These are phyloP conservation scores for Ascaphus truei DNA, from an alignment of 2,113 vertebrate genomes.

Conservation along the genomic window DNA sequence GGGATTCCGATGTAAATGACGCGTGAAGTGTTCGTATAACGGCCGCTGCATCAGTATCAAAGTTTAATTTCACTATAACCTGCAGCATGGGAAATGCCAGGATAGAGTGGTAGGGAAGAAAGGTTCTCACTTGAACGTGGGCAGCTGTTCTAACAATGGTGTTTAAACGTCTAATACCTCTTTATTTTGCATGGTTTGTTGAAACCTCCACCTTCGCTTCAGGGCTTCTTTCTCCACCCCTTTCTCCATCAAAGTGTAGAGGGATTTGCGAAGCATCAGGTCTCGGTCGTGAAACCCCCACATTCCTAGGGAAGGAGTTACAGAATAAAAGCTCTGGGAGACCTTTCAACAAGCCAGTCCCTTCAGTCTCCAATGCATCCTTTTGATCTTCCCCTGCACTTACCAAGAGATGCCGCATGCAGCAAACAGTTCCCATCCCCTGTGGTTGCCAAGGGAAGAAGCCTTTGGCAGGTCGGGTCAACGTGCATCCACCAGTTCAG, in stretches of 20 bases:
- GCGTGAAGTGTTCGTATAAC: no score
- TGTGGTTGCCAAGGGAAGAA: slow-evolving; percentile 89
- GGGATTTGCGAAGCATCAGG: slow-evolving; percentile 85
- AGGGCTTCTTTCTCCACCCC: slow-evolving; percentile 83
- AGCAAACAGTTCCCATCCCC: slow-evolving; percentile 94
- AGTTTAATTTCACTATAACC: no score
- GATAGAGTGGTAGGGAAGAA: no score
- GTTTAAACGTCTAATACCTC: no score
- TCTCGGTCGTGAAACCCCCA: slow-evolving; percentile 97
- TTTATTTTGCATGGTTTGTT: slow-evolving; percentile 96
- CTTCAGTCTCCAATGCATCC: not conserved
- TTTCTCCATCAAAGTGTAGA: slow-evolving; percentile 87
- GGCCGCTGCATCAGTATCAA: no score
- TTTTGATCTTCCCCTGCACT: slow-evolving; percentile 28
- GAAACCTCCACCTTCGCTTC: slow-evolving; percentile 90
- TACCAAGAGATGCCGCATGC: slow-evolving; percentile 92
- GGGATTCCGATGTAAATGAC: no score
- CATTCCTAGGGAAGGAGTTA: slow-evolving; percentile 64
- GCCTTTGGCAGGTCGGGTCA: slow-evolving; percentile 82
- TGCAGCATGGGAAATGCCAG: no score
- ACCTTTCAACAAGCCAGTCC: not conserved
- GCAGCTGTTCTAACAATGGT: no score
- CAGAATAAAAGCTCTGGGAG: not conserved
- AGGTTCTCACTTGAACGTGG: no score
- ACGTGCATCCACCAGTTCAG: slow-evolving; percentile 94